A percentile compares a stretch with the other conserved stretches of the same genome.
Evolutionary conservation across 2,113 vertebrate species (phyloP).

Genomic region (Ranitomeya imitator): DNA sequence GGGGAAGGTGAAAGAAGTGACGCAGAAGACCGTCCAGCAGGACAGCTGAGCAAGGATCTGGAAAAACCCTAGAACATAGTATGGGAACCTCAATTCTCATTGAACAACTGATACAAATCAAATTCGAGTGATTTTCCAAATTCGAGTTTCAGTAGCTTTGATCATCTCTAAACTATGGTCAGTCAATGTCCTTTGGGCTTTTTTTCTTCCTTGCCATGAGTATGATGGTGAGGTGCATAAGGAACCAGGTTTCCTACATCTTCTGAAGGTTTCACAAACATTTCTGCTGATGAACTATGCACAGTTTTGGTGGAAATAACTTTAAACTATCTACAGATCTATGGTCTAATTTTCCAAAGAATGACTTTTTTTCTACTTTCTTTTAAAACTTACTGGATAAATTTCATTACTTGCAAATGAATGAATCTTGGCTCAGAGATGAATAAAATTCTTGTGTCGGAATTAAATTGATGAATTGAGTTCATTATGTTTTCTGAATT

Average conservation of each 20-base stretch:
- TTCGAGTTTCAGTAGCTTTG: no score
- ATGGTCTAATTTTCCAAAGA: not conserved
- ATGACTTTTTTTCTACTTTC: not conserved
- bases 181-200: not conserved
- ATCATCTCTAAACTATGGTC: not conserved
- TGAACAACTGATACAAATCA: no score
- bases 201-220: not conserved
- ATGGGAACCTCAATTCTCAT: no score
- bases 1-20: no score
- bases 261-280: not conserved
- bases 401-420: conserved; percentile 3
- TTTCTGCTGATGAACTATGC: not conserved
- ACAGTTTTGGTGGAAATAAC: not conserved
- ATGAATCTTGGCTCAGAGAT: conserved; percentile 10
- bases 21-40: no score
- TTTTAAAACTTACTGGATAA: not conserved
- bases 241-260: not conserved
- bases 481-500: conserved; percentile 41
- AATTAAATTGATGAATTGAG: conserved; percentile 40
- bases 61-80: no score
- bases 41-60: no score
- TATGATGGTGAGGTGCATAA: not conserved
- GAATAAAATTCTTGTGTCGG: conserved; percentile 12
- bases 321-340: not conserved
- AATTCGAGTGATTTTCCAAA: no score